These are phyloP conservation scores for Agrilus planipennis DNA, from an alignment of 1,140 invertebrate genomes.

Conservation along the genomic window DNA sequence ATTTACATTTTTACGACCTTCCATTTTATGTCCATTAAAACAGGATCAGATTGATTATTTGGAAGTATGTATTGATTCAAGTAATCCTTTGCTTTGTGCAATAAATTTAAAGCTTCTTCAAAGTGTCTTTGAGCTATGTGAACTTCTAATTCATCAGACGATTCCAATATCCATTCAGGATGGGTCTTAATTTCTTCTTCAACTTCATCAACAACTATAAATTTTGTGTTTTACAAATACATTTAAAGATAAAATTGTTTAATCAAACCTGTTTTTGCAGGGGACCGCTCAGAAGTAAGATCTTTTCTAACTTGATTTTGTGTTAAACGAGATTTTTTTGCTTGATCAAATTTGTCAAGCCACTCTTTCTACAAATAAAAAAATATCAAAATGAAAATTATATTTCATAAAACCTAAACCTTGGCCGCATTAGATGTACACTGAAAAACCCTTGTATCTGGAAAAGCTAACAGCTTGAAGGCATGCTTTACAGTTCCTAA, in stretches of 20 bases:
- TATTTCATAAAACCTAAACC: conserved; percentile 21
- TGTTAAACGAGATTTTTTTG: conserved; percentile 71
- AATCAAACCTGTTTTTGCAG: conserved; percentile 34
- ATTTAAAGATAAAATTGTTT: too few species aligned
- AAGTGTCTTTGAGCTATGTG: conserved; percentile 95
- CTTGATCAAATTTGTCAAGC: conserved; percentile 86
- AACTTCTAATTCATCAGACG: conserved; percentile 92
- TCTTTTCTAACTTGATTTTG: conserved; percentile 50
- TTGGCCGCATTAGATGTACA: conserved; percentile 76
- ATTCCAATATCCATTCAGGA: conserved; percentile 85
- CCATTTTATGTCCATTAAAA: conserved; percentile 33
- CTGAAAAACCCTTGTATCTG: conserved; percentile 86
- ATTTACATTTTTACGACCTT: conserved; percentile 25
- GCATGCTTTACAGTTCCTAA: conserved; percentile 80
- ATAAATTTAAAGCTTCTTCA: conserved; percentile 81
- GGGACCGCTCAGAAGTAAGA: conserved; percentile 31
- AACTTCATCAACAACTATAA: conserved; percentile 37
- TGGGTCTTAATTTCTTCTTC: conserved; percentile 43
- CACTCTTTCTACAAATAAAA: conserved; percentile 63
- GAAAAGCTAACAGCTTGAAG: conserved; percentile 89
- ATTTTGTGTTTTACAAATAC: not conserved
- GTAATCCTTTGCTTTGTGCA: conserved; percentile 61
- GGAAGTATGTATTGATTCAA: conserved; percentile 34
- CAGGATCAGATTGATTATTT: conserved; percentile 32
- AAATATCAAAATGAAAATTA: not conserved